Percentiles rank a stretch among this genome's conserved stretches.
These are phyloP conservation scores for Istiophorus platypterus DNA, from an alignment of 2,113 vertebrate species.

Conservation along the genomic window DNA sequence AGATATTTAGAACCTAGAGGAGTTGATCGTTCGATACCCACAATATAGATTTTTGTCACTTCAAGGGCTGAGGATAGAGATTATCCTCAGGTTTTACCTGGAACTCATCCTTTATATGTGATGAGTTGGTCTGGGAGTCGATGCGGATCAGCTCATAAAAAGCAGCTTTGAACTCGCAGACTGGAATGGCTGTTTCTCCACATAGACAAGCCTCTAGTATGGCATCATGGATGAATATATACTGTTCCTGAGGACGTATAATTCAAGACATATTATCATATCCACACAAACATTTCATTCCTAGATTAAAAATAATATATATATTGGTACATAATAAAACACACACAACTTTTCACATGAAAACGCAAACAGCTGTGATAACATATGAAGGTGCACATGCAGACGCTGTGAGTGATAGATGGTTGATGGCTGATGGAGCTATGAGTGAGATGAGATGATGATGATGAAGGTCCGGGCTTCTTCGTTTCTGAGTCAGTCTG, in stretches of 20 bases:
- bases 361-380: slow-evolving; percentile 18
- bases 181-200: slow-evolving; percentile 97
- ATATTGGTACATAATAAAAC: background rate
- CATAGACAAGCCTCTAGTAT: slow-evolving; percentile 98
- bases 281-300: background rate
- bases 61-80: background rate
- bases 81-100: slow-evolving; percentile 85
- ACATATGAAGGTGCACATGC: slow-evolving; percentile 45
- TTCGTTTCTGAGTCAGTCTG: slow-evolving; percentile 20
- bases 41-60: background rate
- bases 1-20: background rate
- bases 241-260: slow-evolving; percentile 90
- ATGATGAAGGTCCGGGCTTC: background rate
- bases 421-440: slow-evolving; percentile 58
- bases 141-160: slow-evolving; percentile 99
- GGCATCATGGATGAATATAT: slow-evolving; percentile 99
- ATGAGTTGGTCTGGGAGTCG: slow-evolving; percentile 99
- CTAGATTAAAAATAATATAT: background rate
- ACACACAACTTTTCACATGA: background rate
- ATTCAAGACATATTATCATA: slow-evolving; percentile 38
- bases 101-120: slow-evolving; percentile 99
- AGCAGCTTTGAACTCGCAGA: slow-evolving; percentile 97
- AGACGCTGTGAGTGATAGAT: slow-evolving; percentile 46
- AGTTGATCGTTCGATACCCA: background rate
- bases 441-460: slow-evolving; percentile 53